phyloP scores from a whole-genome alignment of 2,888 invertebrate genomes.

The Eilema sororculum region DNA sequence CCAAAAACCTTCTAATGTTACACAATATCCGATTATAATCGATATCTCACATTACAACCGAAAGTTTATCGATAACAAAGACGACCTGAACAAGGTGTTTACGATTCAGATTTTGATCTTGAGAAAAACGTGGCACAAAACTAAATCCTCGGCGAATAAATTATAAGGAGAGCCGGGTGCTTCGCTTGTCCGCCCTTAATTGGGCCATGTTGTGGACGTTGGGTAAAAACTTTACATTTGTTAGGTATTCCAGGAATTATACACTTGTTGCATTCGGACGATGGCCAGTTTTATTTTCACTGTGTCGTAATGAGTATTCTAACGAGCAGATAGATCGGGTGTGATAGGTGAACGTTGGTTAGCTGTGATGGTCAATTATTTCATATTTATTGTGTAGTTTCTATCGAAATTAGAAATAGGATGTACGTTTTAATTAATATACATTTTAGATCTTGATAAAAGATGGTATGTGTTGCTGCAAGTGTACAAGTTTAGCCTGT shows the following conservation, averaged over 20 bases:
- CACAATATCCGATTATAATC: conserved; percentile 57
- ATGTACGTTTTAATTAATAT: neutral
- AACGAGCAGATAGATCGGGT: conserved; percentile 38
- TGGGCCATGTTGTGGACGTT: conserved; percentile 80
- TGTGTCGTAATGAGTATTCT: conserved; percentile 51
- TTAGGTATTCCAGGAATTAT: conserved; percentile 85
- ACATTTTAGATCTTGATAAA: neutral
- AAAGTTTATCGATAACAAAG: conserved; percentile 68
- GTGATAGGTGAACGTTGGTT: conserved; percentile 15
- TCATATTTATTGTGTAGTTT: neutral
- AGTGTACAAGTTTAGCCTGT: neutral
- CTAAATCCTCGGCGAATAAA: conserved; percentile 82
- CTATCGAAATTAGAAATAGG: neutral
- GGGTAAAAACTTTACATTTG: conserved; percentile 84
- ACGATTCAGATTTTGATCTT: conserved; percentile 81
- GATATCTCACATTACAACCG: conserved; percentile 62
- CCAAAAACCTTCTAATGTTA: conserved; percentile 42
- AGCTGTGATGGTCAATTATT: neutral
- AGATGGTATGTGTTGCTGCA: neutral
- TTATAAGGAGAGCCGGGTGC: conserved; percentile 74
- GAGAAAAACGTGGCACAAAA: conserved; percentile 74
- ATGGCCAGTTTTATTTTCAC: conserved; percentile 56
- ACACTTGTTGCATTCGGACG: conserved; percentile 76
- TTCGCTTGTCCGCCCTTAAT: conserved; percentile 72
- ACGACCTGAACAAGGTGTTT: conserved; percentile 84